These are phyloP conservation scores for Corythaeola cristata DNA, from an alignment of 2,113 vertebrate species.

Conservation along the genomic window DNA sequence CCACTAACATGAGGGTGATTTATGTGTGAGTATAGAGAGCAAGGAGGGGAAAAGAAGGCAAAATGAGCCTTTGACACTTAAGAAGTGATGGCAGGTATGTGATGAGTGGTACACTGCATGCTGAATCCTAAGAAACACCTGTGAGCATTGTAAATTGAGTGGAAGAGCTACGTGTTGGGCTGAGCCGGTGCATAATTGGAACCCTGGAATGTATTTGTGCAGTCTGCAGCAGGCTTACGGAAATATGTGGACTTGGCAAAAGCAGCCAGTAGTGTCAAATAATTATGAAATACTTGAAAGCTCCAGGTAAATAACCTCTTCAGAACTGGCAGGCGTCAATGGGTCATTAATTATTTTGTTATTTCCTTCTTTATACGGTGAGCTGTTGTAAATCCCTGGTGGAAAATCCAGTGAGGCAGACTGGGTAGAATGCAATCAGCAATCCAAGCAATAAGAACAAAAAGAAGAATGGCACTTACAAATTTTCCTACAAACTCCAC, in stretches of 20 bases:
- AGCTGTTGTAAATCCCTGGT: conserved; percentile 39
- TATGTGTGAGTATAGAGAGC: background rate
- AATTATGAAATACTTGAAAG: conserved; percentile 67
- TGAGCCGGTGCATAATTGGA: background rate
- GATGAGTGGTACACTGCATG: background rate
- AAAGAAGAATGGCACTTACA: conserved; percentile 41
- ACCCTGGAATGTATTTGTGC: conserved; percentile 22
- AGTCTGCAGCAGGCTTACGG: background rate
- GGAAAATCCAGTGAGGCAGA: conserved; percentile 41
- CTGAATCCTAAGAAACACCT: conserved; percentile 17
- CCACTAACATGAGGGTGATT: background rate
- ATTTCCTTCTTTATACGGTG: conserved; percentile 40
- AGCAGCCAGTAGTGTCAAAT: conserved; percentile 33
- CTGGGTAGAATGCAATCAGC: conserved; percentile 37
- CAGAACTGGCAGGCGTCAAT: conserved; percentile 52
- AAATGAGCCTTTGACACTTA: conserved; percentile 10
- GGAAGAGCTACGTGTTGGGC: background rate
- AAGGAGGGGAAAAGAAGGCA: background rate
- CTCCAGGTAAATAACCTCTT: conserved; percentile 63
- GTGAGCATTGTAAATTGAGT: conserved; percentile 10
- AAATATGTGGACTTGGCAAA: conserved; percentile 59
- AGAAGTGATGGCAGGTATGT: conserved; percentile 23
- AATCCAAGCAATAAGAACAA: conserved; percentile 52
- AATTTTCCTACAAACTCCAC: conserved; percentile 44
- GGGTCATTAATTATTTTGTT: conserved; percentile 72